Evolutionary conservation across 2,113 vertebrate species (phyloP).

Genomic region (Pseudopodoces humilis): DNA sequence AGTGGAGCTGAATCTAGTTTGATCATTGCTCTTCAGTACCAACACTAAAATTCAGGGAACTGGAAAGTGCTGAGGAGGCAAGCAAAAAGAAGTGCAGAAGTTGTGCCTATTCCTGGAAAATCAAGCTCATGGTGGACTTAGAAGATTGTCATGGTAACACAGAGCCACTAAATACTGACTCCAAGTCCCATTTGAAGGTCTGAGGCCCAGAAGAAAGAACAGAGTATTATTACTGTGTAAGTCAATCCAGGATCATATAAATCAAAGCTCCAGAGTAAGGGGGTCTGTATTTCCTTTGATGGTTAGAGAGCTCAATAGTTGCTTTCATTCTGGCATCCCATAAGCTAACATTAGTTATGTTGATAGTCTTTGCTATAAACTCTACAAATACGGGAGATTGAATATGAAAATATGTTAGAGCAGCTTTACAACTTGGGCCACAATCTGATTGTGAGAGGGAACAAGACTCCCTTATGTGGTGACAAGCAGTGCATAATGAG

Average conservation of each 20-base stretch:
- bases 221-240: constrained; percentile 22
- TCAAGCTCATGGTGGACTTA: background rate
- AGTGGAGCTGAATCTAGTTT: background rate
- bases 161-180: constrained; percentile 59
- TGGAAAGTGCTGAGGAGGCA: background rate
- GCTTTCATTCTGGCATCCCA: constrained; percentile 54
- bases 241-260: background rate
- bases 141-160: constrained; percentile 55
- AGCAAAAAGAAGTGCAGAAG: background rate
- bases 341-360: constrained; percentile 48
- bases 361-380: constrained; percentile 46
- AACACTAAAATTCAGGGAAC: background rate
- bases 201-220: constrained; percentile 34
- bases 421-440: constrained; percentile 42
- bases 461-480: constrained; percentile 36
- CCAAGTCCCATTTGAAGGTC: constrained; percentile 16
- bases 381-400: background rate
- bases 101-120: background rate
- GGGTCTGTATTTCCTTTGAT: constrained; percentile 48
- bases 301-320: constrained; percentile 47
- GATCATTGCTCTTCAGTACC: background rate
- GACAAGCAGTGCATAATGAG: constrained; percentile 14
- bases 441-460: constrained; percentile 54
- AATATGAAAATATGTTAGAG: constrained; percentile 17
- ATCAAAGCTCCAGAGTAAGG: background rate